Conservation (phyloP, 1,140 invertebrate genomes). For the Hormaphis cornu region DNA sequence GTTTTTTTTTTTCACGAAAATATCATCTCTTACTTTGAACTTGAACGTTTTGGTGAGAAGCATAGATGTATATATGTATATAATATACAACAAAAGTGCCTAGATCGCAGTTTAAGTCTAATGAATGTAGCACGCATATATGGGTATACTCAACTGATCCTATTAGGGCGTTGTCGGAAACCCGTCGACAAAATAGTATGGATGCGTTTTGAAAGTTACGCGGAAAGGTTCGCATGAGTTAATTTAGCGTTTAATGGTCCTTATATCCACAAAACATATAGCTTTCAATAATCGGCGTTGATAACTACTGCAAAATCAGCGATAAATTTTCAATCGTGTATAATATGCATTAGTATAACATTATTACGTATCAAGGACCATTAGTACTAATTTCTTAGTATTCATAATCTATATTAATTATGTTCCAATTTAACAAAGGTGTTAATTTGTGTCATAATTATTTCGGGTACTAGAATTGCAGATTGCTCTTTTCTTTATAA, state of each 20-base stretch:
- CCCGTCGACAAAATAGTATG: neutral
- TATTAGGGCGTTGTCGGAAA: constrained; percentile 14
- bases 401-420: too few species aligned
- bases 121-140: too few species aligned
- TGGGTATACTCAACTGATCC: neutral
- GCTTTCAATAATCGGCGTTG: constrained; percentile 9
- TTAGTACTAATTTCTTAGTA: too few species aligned
- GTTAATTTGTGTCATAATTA: too few species aligned
- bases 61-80: neutral
- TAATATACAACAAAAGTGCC: neutral
- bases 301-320: neutral
- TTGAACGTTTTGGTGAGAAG: too few species aligned
- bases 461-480: too few species aligned
- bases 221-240: constrained; percentile 14
- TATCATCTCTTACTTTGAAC: too few species aligned
- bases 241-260: constrained; percentile 16
- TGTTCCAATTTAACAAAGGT: too few species aligned
- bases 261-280: constrained; percentile 19
- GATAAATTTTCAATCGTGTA: constrained; percentile 3
- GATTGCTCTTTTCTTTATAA: constrained; percentile 15
- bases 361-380: too few species aligned
- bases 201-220: constrained; percentile 12
- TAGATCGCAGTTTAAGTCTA: constrained; percentile 3
- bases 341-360: too few species aligned
- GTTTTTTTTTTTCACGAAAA: too few species aligned